These are phyloP conservation scores for Perodicticus potto DNA, from an alignment of 2,797 vertebrate genomes.

Conservation along the genomic window DNA sequence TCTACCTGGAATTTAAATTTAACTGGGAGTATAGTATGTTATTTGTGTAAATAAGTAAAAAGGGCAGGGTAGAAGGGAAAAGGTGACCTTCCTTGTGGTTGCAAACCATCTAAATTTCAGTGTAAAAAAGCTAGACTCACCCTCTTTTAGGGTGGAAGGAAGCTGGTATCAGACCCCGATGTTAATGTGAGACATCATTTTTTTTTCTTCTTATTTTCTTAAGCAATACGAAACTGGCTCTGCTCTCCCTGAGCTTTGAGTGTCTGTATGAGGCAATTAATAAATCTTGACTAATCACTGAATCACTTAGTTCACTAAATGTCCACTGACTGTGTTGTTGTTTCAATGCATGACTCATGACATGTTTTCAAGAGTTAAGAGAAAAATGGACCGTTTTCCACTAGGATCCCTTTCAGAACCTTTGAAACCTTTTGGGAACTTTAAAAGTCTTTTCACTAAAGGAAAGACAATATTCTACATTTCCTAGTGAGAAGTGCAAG, in stretches of 20 bases:
- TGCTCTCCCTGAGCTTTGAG: background rate
- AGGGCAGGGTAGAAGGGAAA: background rate
- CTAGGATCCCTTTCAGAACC: background rate
- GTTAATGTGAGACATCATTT: background rate
- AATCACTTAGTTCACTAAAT: background rate
- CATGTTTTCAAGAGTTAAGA: constrained; percentile 11
- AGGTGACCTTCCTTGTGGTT: background rate
- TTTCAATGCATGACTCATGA: background rate
- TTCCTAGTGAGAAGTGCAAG: background rate
- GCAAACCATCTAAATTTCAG: background rate
- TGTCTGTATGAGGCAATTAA: background rate
- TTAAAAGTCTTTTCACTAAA: background rate
- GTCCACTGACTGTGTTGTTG: background rate
- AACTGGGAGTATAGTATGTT: background rate
- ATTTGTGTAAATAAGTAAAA: background rate
- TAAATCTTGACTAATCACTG: background rate
- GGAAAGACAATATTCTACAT: background rate
- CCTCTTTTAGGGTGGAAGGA: background rate
- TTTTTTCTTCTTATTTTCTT: background rate
- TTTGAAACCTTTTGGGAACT: constrained; percentile 3
- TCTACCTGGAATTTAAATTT: background rate
- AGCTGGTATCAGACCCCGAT: background rate
- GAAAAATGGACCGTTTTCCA: background rate
- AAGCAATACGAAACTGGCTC: background rate
- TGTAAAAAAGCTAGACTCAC: background rate